Conservation (phyloP, 2,113 vertebrate genomes). For the Calypte anna region DNA sequence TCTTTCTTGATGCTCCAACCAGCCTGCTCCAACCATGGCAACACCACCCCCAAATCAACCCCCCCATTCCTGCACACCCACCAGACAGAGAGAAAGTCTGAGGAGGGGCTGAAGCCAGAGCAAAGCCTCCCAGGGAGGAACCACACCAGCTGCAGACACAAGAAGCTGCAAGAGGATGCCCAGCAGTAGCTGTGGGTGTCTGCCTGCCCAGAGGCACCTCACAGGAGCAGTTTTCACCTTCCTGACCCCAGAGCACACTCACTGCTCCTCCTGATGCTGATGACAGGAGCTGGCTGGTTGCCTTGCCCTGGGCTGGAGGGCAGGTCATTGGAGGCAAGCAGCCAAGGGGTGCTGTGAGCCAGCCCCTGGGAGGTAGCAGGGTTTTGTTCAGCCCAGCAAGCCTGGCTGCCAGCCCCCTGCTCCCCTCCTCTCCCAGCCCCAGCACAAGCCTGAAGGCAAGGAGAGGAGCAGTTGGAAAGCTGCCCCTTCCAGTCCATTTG, state of each 20-base stretch:
- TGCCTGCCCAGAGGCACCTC: neutral
- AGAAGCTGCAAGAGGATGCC: fast-evolving
- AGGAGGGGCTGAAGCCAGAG: fast-evolving
- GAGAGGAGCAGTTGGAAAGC: neutral
- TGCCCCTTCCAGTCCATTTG: neutral
- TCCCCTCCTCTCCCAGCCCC: neutral
- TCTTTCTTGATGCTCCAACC: neutral
- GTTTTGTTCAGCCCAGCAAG: neutral
- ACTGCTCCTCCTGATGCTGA: fast-evolving
- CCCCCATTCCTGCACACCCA: too few species aligned
- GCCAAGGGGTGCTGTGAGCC: neutral
- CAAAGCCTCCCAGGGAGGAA: neutral
- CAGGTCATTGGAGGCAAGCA: neutral
- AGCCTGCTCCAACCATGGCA: neutral
- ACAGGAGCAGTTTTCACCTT: fast-evolving
- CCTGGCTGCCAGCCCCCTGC: neutral
- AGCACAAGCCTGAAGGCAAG: fast-evolving
- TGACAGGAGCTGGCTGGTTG: fast-evolving
- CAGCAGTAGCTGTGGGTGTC: fast-evolving
- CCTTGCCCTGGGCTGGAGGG: neutral
- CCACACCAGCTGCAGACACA: neutral
- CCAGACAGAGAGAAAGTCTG: too few species aligned
- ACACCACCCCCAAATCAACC: neutral
- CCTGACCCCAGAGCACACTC: fast-evolving
- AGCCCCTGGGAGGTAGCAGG: neutral